Base-by-base conservation (phyloP, 1,140 invertebrate species). In the Asbolus verrucosus region DNA sequence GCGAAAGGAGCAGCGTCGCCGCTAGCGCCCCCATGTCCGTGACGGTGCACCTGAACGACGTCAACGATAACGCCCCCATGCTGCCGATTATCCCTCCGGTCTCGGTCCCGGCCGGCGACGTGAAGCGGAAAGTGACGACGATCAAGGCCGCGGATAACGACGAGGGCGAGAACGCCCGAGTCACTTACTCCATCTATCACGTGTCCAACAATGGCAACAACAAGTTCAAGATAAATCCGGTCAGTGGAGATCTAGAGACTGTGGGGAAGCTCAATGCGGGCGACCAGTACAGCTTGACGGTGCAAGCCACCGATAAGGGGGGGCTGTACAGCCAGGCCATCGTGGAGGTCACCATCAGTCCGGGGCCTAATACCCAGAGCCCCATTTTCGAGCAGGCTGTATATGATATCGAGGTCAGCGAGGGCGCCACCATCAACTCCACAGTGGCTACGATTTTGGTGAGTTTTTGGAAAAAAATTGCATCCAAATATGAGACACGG, bases 121-220 rank as follows among this genome's bases (percentile, higher is more conserved):
- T 88, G 15, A 88, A 87, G 71, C 85, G 91, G 39, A 83, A 88
- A 77, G 89, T 96, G n/a, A 87, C 90, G 16, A 90, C 91, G 82
- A 87, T 95, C 33, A 84, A 90, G 75, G 94, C 93, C 0, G 90
- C 87, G 1, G 94, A 97, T 77, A 93, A 93, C 73, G 94, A 96
- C 78, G 89, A 91, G 74, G 93, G 92, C 31, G 88, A 90, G 66
- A 94, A 95, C 81, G 92, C 93, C 0, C 86, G 89, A 41, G 87
- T 96, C 46, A 88, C 87, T 3, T 96, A 95, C 83, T 81, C 79
- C 1, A 92, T 96, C 67, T 92, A 93, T 78, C 93, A 95, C 81
- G 92, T 96, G 2, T 94, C 93, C 30, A 96, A 95, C 80, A 95
- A 94, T 79, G 94, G 94, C 0, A 85, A 87, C 27, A 90, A 90